Base-by-base conservation (phyloP, 2,113 vertebrate species). In the Callaeas wilsoni region DNA sequence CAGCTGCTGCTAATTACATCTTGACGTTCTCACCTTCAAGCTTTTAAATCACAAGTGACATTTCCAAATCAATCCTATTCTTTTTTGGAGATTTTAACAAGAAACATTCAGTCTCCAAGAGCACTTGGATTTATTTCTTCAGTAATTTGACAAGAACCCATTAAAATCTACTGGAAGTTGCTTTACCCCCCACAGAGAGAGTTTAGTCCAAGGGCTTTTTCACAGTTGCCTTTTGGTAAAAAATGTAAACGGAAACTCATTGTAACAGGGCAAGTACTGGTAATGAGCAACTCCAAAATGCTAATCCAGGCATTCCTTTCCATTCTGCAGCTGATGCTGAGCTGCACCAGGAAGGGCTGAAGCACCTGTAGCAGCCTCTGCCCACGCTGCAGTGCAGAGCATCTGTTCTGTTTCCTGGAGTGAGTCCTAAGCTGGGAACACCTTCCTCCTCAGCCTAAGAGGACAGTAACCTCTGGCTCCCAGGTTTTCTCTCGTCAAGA, bases 31-130 rank as follows among this genome's bases (percentile, higher is more conserved):
- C 75, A 89, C 89, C 76, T 77, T 69, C 62, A 55, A 91, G 85
- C 73, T 89, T 88, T 90, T 84, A 84, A 93, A 88, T 93, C 89
- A 89, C 80, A 75, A 78, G 56, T 81, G 84, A 92, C 94, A 93
- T 85, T 93, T 95, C 84, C 63, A 86, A 92, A 94, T 93, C 91
- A 95, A 92, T 94, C 84, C 84, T 85, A 78, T 78, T 96, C 90
- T 86, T 92, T 95, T 80, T 56, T 63, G 26, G 90, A 96, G 93
- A 95, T 67, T 95, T 94, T 93, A 90, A 88, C 62, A 90, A 84
- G 86, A 96, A 94, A 94, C 67, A 57, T 73, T 85, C 47, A 27
- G 70, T 90, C 73, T 73, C 69, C 46, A 52, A 79, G 82, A 84
- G 81, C 63, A 87, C 84, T 70, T 29, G 69, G 53, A 73, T 92